Evolutionary conservation across 2,888 invertebrate species (phyloP), one percentile per base, ranked within the genome.

Genomic region (Colostygia pectinataria): DNA sequence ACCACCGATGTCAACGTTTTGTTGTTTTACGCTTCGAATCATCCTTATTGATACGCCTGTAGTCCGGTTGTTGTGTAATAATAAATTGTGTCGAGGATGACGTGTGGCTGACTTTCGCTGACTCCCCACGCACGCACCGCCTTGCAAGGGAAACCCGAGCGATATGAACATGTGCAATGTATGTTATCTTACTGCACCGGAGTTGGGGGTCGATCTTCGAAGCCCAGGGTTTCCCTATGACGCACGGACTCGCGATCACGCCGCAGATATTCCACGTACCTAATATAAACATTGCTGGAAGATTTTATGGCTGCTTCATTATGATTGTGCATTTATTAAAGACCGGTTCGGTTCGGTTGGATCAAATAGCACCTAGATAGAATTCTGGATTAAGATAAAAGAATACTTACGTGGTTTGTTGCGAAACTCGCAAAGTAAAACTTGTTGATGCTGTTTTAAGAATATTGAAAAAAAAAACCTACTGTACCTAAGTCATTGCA

Each of bases 1-100:
- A n/a, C n/a, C n/a, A n/a, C n/a, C n/a, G n/a, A n/a, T 29, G 12
- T 15, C 12, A 27, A 27, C 9, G 13, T 18, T 23, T 36, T 41
- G 31, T 37, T 27, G 9, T 42, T 27, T 24, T 18, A 5, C 6
- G 36, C 18, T 14, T 33, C 33, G 41, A 50, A 41, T 31, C 39
- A 48, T 20, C 31, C 47, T 59, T 67, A 71, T 69, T 77, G 78
- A 76, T 83, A 79, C 74, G 67, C 72, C 74, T 77, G 2, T 18
- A 18, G 73, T 74, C 74, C 77, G 74, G 71, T 65, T 62, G 68
- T 83, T 85, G 81, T 80, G 80, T 81, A 87, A 88, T 81, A 87
- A 88, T 71, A 68, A 15, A 64, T 71, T 71, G 68, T 72, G 72
- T 65, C 66, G 71, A 69, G 68, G 71, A 71, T 84, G 86, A 85